Evolutionary conservation across 2,797 vertebrate genomes (phyloP).

Genomic region (Sandelia bainsii): DNA sequence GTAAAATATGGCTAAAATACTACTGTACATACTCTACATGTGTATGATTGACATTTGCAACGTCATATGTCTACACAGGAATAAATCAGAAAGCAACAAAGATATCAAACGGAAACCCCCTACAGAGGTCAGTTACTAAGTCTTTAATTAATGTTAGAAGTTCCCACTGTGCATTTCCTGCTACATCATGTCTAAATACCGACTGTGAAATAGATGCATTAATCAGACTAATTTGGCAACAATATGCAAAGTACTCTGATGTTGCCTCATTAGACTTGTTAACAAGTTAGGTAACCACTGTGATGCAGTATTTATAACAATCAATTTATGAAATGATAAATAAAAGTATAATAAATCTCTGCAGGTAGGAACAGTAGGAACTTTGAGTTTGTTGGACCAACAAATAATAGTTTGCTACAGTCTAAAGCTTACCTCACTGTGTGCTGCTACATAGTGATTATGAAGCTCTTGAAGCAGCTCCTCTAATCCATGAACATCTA

Average conservation of each 20-base stretch:
- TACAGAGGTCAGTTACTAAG: background rate
- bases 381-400: background rate
- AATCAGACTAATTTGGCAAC: background rate
- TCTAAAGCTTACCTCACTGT: constrained; percentile 58
- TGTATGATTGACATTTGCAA: background rate
- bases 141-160: background rate
- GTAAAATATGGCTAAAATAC: background rate
- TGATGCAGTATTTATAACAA: background rate
- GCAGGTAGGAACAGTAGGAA: background rate
- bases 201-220: background rate
- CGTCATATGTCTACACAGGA: background rate
- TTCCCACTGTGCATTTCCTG: background rate
- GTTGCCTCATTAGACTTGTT: no score
- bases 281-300: background rate
- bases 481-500: constrained; percentile 50
- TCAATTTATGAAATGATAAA: background rate
- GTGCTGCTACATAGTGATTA: constrained; percentile 65
- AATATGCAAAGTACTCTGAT: no score
- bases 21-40: background rate
- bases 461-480: constrained; percentile 67
- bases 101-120: background rate
- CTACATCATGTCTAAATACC: background rate
- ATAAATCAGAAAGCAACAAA: background rate
- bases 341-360: no score
- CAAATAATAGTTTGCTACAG: background rate